Base-by-base conservation (phyloP, 1,140 invertebrate species). In the Drosophila pachea region DNA sequence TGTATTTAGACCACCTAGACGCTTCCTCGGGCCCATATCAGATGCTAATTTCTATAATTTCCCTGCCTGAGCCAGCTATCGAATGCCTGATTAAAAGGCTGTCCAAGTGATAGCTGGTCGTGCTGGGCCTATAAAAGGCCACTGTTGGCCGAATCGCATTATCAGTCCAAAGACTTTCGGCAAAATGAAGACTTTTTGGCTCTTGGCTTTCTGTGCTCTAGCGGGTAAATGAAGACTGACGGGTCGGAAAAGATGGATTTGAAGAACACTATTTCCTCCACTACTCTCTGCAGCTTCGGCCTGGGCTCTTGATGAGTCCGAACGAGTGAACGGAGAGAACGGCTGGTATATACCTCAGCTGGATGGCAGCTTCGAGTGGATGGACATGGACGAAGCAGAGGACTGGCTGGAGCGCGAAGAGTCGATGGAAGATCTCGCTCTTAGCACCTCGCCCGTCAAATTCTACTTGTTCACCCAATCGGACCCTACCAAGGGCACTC, bases 151-250 rank as follows among this genome's bases (percentile, higher is more conserved):
- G 8, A n/a, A 54, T 49, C 2, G 4, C 2, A 4, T 32, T 47
- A 48, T 55, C 72, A 74, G 49, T 66, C 63, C 7, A 64, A 61
- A 58, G 40, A 40, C 61, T 22, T 52, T 8, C 6, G 29, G 11
- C n/a, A 69, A 56, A 36, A 79, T 83, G 78, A 83, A 83, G 60
- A 69, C 68, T 49, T 49, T 79, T 56, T 54, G 64, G 22, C 29
- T 79, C 29, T 65, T 83, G 36, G 68, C 68, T 47, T 42, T 76
- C 32, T 70, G 54, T 35, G 75, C 76, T 8, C 43, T 86, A 6
- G 70, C 81, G 36, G 86, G 77, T 31, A 4, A 8, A 5, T 12
- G 5, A 22, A 22, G 22, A 22, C 22, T 22, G 22, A 22, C 22
- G 1, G 22, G 22, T 2, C 22, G 22, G 1, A 22, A 22, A 22